Percentiles rank a stretch among this genome's conserved stretches.
Evolutionary conservation across 2,888 invertebrate genomes (phyloP).

Genomic region (Heteromyza rotundicornis): DNA sequence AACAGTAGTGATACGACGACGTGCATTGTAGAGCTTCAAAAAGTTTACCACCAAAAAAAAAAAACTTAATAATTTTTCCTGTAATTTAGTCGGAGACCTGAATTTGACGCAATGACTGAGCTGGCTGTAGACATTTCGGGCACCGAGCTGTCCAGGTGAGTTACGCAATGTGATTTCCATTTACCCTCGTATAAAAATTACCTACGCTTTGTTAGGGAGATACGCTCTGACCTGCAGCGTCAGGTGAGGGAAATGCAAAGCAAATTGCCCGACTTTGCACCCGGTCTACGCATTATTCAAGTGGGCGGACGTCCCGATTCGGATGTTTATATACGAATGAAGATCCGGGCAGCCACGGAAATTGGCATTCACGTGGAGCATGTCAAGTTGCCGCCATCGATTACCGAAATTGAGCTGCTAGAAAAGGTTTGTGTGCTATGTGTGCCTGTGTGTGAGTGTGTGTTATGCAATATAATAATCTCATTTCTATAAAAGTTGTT

Average conservation of each 20-base stretch:
- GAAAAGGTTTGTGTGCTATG: conserved; percentile 45
- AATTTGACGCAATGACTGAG: too few species aligned
- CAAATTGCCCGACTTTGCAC: conserved; percentile 69
- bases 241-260: conserved; percentile 70
- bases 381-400: conserved; percentile 77
- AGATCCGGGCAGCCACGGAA: conserved; percentile 88
- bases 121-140: conserved; percentile 70
- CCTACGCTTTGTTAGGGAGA: too few species aligned
- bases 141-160: conserved; percentile 73
- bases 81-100: too few species aligned
- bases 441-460: neutral
- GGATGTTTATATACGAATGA: conserved; percentile 97
- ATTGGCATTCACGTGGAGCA: conserved; percentile 88
- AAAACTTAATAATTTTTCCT: too few species aligned
- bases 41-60: too few species aligned
- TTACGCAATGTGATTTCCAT: conserved; percentile 11
- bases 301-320: conserved; percentile 97
- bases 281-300: conserved; percentile 90
- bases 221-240: conserved; percentile 71
- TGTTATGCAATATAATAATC: too few species aligned
- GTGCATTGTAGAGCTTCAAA: too few species aligned
- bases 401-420: conserved; percentile 74
- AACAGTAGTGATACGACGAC: too few species aligned
- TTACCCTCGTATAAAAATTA: too few species aligned
- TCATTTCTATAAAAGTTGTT: too few species aligned